Base-by-base conservation (phyloP, 2,888 invertebrate genomes). In the Poecilus cupreus region DNA sequence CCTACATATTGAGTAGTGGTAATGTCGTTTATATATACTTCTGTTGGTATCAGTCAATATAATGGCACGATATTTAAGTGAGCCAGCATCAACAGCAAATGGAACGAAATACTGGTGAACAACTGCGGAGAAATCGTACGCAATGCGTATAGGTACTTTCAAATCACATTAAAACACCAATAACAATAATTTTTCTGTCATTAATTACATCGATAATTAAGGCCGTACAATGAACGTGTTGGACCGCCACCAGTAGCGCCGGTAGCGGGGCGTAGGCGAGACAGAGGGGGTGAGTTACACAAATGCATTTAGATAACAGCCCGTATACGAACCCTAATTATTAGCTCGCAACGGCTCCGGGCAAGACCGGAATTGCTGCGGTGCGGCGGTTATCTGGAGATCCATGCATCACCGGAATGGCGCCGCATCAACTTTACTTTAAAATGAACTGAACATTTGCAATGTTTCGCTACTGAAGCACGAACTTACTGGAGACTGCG, bases 321-420 rank as follows among this genome's bases (percentile, higher is more conserved):
- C 75, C 75, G 72, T 72, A 72, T 43, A 72, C 72, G 72, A 72
- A 72, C 78, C 68, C 78, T 78, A 78, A 78, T 78, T 78, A 78
- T 78, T 78, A 68, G 64, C 78, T 78, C 64, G 68, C 78, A 78
- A 78, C 68, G 78, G 68, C 78, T 78, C 22, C 68, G 68, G 78
- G 64, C 78, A 78, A 78, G 78, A 78, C 68, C 78, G 78, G 78
- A 78, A 78, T 78, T 78, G 78, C 68, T 22, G 37, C 18, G 26
- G 32, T 70, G 60, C 24, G n/a, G 37, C n/a, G 75, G 75, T 51
- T 75, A 75, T 75, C 75, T 49, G 8, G 13, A 26, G 24, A 13
- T n/a, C 3, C 75, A 51, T 75, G 24, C 51, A 26, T 75, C 75
- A 75, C 46, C 46, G 46, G 43, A 46, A 72, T 18, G 70, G n/a